Evolutionary conservation across 2,797 vertebrate genomes (phyloP).

Genomic region (Tympanoctomys barrerae): DNA sequence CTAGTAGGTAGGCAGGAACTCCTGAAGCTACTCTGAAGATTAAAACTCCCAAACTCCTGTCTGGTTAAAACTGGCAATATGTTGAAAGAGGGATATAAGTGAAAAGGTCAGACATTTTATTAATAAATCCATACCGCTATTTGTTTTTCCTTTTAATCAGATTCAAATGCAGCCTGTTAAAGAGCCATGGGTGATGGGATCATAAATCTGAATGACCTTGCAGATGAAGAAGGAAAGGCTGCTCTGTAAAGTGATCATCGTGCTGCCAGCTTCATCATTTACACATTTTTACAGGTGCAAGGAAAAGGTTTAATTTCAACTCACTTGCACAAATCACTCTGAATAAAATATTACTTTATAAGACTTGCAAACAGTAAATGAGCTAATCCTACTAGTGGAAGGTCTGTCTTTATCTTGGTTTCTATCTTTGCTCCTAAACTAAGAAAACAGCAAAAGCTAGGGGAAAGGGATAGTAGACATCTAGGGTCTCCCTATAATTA

Average conservation of each 20-base stretch:
- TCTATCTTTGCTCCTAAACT: slow-evolving; percentile 72
- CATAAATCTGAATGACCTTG: slow-evolving; percentile 97
- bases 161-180: slow-evolving; percentile 93
- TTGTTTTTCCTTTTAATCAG: slow-evolving; percentile 94
- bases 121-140: slow-evolving; percentile 89
- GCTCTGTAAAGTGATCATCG: slow-evolving; percentile 97
- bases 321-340: slow-evolving; percentile 77
- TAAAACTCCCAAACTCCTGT: slow-evolving; percentile 66
- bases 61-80: slow-evolving; percentile 77
- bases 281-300: slow-evolving; percentile 93
- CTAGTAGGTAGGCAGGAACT: slow-evolving; percentile 66
- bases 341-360: slow-evolving; percentile 78
- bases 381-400: slow-evolving; percentile 70
- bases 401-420: slow-evolving; percentile 56
- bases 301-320: slow-evolving; percentile 88
- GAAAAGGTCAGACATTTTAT: slow-evolving; percentile 94
- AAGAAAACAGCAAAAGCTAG: slow-evolving; percentile 69
- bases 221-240: slow-evolving; percentile 94
- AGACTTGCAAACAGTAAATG: slow-evolving; percentile 74
- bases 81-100: slow-evolving; percentile 83
- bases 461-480: neutral
- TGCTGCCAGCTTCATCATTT: slow-evolving; percentile 93
- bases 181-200: slow-evolving; percentile 93
- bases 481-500: slow-evolving; percentile 52
- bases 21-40: slow-evolving; percentile 65